Evolutionary conservation across 2,888 invertebrate species (phyloP).

Genomic region (Hydrotaea cyrtoneurina): DNA sequence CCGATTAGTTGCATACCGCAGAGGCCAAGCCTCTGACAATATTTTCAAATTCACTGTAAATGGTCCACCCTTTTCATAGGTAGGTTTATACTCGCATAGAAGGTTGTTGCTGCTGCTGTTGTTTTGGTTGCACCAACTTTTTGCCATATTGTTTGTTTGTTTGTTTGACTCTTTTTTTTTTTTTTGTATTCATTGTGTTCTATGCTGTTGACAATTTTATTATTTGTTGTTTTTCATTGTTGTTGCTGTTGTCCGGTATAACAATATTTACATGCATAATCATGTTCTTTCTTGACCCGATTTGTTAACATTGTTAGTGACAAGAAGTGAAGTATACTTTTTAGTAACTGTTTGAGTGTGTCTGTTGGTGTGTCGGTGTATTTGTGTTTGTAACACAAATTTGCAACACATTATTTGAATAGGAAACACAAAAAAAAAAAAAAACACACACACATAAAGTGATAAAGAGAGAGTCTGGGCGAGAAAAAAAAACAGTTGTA

Average conservation of each 20-base stretch:
- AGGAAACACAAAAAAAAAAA: background rate
- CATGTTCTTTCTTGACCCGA: constrained; percentile 54
- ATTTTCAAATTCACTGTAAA: no score
- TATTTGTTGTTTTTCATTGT: constrained; percentile 20
- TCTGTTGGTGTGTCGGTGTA: background rate
- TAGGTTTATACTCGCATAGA: no score
- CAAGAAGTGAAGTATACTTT: constrained; percentile 45
- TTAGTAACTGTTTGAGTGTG: background rate
- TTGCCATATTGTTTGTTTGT: constrained; percentile 62
- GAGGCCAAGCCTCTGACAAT: no score
- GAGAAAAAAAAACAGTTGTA: no score
- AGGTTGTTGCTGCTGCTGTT: background rate
- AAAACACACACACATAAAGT: background rate
- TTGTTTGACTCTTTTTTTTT: background rate
- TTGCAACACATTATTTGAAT: constrained; percentile 25
- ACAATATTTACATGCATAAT: constrained; percentile 40
- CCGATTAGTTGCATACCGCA: no score
- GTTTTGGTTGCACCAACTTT: constrained; percentile 27
- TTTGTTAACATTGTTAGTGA: constrained; percentile 53
- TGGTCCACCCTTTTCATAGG: no score
- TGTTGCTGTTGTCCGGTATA: constrained; percentile 3
- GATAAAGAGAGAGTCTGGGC: background rate
- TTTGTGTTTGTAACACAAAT: constrained; percentile 29
- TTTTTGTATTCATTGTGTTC: background rate
- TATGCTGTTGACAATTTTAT: constrained; percentile 35